Percentiles rank a stretch among this genome's conserved stretches.
Evolutionary conservation across 2,888 invertebrate species (phyloP).

Genomic region (Drosophila basisetae): DNA sequence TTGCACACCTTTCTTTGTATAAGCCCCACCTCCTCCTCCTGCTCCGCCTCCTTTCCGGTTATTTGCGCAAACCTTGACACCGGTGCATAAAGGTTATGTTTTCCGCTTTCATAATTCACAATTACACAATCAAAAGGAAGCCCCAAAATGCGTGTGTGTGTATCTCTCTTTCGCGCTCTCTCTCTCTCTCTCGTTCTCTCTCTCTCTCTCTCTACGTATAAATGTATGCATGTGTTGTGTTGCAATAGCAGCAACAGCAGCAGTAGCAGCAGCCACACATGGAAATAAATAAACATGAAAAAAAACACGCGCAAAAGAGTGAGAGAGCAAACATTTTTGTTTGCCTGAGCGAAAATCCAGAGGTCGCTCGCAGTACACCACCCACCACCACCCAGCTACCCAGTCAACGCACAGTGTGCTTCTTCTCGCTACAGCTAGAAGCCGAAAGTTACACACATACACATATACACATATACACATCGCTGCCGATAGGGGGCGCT

Average conservation of each 20-base stretch:
- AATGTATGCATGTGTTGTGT: not conserved
- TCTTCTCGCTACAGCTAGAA: conserved; percentile 15
- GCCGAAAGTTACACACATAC: conserved; percentile 16
- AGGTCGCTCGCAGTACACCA: not conserved
- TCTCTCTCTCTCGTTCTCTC: not conserved
- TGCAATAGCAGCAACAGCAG: conserved; percentile 10
- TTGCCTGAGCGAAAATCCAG: conserved; percentile 30
- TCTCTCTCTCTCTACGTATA: not conserved
- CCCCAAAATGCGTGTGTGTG: conserved; percentile 30
- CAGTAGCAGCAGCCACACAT: conserved; percentile 8
- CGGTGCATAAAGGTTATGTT: conserved; percentile 51
- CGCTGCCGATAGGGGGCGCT: conserved; percentile 13
- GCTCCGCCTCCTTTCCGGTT: not conserved
- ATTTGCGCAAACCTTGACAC: conserved; percentile 48
- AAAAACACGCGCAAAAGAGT: conserved; percentile 14
- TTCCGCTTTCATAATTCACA: conserved; percentile 51
- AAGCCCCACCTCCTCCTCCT: not conserved
- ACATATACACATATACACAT: not conserved
- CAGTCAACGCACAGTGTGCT: conserved; percentile 18
- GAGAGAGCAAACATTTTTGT: conserved; percentile 38
- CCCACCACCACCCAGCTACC: not conserved
- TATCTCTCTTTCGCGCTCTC: not conserved
- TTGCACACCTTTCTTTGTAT: conserved; percentile 1
- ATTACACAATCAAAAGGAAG: conserved; percentile 60
- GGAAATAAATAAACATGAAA: conserved; percentile 40